A percentile compares a stretch with the other conserved stretches of the same genome.
These are phyloP conservation scores for Lipotes vexillifer DNA, from an alignment of 2,113 vertebrate species.

Conservation along the genomic window DNA sequence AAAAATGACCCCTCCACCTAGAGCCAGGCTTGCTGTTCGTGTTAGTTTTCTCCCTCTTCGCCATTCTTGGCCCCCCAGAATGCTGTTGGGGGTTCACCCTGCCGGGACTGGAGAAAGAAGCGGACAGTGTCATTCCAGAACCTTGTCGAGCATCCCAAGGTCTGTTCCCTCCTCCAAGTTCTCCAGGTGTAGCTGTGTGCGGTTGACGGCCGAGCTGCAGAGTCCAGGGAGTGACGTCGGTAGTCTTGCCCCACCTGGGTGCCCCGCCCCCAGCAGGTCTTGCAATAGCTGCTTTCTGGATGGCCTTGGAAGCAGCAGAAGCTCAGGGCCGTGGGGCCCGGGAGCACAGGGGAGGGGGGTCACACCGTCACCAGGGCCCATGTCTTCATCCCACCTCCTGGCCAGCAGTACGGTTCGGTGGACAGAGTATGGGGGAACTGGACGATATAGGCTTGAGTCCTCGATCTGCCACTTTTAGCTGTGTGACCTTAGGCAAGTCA, in stretches of 20 bases:
- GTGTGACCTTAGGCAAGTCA: not conserved
- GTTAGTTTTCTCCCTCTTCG: not conserved
- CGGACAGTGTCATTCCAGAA: not conserved
- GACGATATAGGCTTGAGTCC: not conserved
- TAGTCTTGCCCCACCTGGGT: not conserved
- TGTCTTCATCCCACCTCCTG: not conserved
- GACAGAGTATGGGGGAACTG: not conserved
- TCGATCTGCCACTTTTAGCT: not conserved
- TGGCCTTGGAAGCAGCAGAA: not conserved
- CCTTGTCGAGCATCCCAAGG: not conserved
- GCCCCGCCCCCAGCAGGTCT: not conserved
- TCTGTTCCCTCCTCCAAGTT: not conserved
- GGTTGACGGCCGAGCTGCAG: not conserved
- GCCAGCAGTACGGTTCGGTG: not conserved
- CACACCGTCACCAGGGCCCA: not conserved
- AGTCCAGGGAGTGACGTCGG: not conserved
- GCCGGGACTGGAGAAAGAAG: not conserved
- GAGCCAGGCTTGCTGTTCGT: not conserved
- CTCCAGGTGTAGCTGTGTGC: rapidly evolving
- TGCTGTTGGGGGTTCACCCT: not conserved
- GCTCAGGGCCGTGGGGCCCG: not conserved
- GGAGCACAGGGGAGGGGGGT: rapidly evolving
- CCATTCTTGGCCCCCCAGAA: not conserved
- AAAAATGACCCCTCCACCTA: rapidly evolving
- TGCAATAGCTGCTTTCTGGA: not conserved